These are phyloP conservation scores for Ictalurus furcatus DNA, from an alignment of 2,113 vertebrate genomes.

Conservation along the genomic window DNA sequence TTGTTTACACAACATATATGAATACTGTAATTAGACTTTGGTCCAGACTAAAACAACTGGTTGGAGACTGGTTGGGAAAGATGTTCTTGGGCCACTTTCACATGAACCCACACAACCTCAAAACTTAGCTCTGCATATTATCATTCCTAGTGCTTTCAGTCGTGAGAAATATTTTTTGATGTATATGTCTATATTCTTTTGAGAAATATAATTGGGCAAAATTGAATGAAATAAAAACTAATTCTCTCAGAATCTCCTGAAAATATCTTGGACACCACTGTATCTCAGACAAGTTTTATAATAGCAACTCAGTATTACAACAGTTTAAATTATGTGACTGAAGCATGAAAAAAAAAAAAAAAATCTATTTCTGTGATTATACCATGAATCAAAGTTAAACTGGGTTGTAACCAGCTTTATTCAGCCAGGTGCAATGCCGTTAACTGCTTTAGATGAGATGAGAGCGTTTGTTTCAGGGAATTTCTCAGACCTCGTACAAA, in stretches of 20 bases:
- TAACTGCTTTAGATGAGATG: conserved; percentile 45
- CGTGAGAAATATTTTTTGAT: not conserved
- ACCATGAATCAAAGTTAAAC: not conserved
- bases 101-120: not conserved
- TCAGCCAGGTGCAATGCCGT: not conserved
- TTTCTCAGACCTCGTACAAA: conserved; percentile 58
- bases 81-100: not conserved
- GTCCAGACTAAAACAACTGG: not conserved
- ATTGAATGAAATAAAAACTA: not conserved
- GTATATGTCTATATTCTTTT: not conserved
- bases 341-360: not conserved
- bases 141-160: not conserved
- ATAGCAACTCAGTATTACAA: not conserved
- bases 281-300: not conserved
- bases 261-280: not conserved
- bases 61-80: not conserved
- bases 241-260: not conserved
- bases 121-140: not conserved
- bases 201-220: not conserved
- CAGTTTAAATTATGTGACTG: not conserved
- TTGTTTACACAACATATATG: not conserved
- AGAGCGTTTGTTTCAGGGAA: conserved; percentile 57
- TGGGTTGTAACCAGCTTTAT: not conserved
- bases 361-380: not conserved
- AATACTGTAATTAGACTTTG: not conserved